Conservation (phyloP, 2,113 vertebrate species). For the Pachycephala philippinensis region DNA sequence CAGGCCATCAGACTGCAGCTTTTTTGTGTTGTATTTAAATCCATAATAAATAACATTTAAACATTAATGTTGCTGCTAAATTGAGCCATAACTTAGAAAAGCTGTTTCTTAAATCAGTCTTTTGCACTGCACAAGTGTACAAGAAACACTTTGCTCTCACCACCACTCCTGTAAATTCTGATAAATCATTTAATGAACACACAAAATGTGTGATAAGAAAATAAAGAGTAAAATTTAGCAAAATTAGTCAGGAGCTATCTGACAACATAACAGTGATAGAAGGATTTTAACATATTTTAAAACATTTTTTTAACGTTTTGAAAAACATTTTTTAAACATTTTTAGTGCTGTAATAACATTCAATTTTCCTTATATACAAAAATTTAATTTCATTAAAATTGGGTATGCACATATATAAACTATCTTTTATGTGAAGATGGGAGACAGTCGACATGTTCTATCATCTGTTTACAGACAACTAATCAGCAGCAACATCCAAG, state of each 20-base stretch:
- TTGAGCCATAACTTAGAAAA: not conserved
- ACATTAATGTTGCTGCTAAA: not conserved
- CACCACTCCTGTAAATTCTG: not conserved
- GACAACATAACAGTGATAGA: not conserved
- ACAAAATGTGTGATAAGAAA: not conserved
- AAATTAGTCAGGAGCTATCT: not conserved
- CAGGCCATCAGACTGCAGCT: not conserved
- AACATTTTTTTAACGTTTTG: not conserved
- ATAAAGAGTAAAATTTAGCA: not conserved
- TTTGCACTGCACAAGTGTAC: not conserved
- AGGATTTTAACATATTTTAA: not conserved
- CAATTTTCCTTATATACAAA: not conserved
- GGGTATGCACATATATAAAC: not conserved
- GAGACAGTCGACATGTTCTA: not conserved
- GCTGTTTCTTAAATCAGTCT: not conserved
- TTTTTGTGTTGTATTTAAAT: not conserved
- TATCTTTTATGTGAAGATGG: not conserved
- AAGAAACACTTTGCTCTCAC: not conserved
- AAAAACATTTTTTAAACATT: not conserved
- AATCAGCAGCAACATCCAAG: not conserved
- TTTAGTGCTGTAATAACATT: not conserved
- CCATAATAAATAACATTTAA: constrained; percentile 12
- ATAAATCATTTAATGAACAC: not conserved
- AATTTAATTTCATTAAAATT: not conserved
- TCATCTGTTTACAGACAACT: not conserved